phyloP scores from a whole-genome alignment of 2,113 vertebrate species.

The Heterotilapia buettikoferi region DNA sequence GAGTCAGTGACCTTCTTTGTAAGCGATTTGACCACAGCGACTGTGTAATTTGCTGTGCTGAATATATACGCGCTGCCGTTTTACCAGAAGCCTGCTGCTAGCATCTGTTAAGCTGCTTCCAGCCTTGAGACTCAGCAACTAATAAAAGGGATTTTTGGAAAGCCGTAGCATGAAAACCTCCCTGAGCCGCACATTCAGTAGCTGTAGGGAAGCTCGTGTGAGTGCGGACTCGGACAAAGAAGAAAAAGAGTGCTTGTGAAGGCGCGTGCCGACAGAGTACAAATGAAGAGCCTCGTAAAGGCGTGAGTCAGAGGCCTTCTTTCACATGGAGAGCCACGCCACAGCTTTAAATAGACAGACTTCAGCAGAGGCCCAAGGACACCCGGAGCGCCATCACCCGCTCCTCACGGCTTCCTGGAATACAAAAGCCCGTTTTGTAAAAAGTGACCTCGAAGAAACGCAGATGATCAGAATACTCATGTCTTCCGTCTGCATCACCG shows the following conservation, averaged over 20 bases:
- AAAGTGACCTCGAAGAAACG: neutral
- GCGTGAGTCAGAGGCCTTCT: conserved; percentile 13
- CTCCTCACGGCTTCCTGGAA: neutral
- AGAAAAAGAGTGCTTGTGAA: neutral
- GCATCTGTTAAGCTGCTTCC: neutral
- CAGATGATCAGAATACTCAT: neutral
- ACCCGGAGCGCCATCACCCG: neutral
- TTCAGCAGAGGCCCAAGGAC: conserved; percentile 5
- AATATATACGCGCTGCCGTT: neutral
- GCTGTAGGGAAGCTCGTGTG: neutral
- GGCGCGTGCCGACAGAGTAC: neutral
- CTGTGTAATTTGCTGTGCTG: conserved; percentile 22
- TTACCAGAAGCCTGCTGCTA: neutral
- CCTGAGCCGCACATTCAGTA: neutral
- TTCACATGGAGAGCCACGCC: neutral
- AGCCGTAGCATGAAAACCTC: neutral
- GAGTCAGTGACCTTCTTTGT: conserved; percentile 40
- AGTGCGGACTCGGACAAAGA: neutral
- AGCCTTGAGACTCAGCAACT: neutral
- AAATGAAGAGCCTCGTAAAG: conserved; percentile 24
- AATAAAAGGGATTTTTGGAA: neutral
- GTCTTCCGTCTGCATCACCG: neutral
- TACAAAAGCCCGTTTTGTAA: neutral
- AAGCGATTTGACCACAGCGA: conserved; percentile 19
- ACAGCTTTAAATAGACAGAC: conserved; percentile 17